These are phyloP conservation scores for Nettapus auritus DNA, from an alignment of 2,113 vertebrate genomes.

Conservation along the genomic window DNA sequence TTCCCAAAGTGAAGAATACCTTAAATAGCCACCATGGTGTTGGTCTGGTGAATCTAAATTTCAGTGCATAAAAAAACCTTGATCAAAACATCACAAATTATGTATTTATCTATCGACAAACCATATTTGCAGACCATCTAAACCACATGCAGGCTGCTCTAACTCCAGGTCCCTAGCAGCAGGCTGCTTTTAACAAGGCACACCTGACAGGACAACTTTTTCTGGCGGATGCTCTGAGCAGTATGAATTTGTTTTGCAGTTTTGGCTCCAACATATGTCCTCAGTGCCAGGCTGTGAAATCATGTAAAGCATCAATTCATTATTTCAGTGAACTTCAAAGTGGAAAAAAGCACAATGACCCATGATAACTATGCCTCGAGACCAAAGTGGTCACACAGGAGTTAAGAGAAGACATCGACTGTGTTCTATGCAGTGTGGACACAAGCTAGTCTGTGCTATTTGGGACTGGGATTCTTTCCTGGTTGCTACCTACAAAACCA, in stretches of 20 bases:
- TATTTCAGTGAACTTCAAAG: neutral
- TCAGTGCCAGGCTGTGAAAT: slow-evolving; percentile 5
- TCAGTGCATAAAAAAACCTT: neutral
- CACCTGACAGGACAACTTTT: neutral
- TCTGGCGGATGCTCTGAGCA: neutral
- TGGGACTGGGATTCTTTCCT: neutral
- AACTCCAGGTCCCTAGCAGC: neutral
- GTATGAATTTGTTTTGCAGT: neutral
- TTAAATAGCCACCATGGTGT: neutral
- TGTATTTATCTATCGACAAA: neutral
- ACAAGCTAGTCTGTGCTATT: neutral
- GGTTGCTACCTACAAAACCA: neutral
- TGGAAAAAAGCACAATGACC: neutral
- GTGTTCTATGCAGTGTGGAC: fast-evolving
- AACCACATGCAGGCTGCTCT: fast-evolving
- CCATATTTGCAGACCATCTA: neutral
- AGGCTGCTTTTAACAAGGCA: neutral
- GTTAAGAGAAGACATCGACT: neutral
- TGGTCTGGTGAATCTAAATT: neutral
- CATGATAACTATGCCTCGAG: neutral
- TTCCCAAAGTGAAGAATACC: neutral
- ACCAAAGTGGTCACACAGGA: neutral
- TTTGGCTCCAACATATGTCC: neutral
- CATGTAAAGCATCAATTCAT: neutral
- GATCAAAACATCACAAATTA: neutral